Evolutionary conservation across 1,140 invertebrate genomes (phyloP).

Genomic region (Zaprionus nigranus): DNA sequence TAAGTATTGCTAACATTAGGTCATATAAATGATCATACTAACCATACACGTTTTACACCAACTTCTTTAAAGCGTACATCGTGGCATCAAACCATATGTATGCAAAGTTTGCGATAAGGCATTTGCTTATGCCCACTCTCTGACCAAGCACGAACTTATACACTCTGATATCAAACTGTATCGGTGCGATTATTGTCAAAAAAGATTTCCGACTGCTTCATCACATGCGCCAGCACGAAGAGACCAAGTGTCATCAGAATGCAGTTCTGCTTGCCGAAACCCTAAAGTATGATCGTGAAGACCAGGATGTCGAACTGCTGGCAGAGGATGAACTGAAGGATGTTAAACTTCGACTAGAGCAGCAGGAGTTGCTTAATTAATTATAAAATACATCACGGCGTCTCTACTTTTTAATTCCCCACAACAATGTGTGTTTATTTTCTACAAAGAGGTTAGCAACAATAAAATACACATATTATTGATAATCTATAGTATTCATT

Average conservation of each 20-base stretch:
- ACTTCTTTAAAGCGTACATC: slow-evolving; percentile 63
- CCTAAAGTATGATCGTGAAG: slow-evolving; percentile 49
- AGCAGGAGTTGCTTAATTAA: slow-evolving; percentile 87
- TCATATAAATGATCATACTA: background rate
- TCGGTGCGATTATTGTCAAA: slow-evolving; percentile 74
- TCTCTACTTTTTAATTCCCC: slow-evolving; percentile 7
- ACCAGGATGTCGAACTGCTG: slow-evolving; percentile 50
- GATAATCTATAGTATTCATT: background rate
- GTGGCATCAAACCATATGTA: slow-evolving; percentile 77
- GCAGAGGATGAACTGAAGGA: slow-evolving; percentile 44
- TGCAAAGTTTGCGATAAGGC: slow-evolving; percentile 78
- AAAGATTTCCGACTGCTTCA: slow-evolving; percentile 80
- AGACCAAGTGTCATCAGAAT: slow-evolving; percentile 77
- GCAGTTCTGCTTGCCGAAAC: slow-evolving; percentile 67
- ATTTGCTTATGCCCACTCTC: slow-evolving; percentile 74
- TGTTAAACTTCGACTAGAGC: slow-evolving; percentile 29
- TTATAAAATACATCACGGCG: slow-evolving; percentile 56
- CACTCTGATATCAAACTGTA: slow-evolving; percentile 78
- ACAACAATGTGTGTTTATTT: background rate
- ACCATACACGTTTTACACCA: background rate
- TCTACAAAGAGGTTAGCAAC: background rate
- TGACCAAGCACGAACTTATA: slow-evolving; percentile 79
- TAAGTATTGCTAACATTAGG: slow-evolving; percentile 24
- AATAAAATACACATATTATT: background rate
- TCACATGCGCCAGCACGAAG: slow-evolving; percentile 80